A percentile compares a stretch with the other conserved stretches of the same genome.
These are phyloP conservation scores for Watsonalla cultraria DNA, from an alignment of 2,888 invertebrate species.

Conservation along the genomic window DNA sequence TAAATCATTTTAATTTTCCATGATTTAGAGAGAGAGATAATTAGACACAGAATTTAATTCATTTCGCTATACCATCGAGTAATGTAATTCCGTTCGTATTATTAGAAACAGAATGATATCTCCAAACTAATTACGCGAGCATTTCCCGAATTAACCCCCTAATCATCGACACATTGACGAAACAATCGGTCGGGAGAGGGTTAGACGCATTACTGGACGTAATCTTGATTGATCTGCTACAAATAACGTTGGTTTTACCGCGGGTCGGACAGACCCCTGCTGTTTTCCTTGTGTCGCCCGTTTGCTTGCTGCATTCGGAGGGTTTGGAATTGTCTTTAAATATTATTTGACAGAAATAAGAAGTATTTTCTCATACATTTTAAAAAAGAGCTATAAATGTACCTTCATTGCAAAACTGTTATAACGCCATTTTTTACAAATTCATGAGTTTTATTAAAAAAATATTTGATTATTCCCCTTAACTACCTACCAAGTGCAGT, in stretches of 20 bases:
- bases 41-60: too few relatives aligned
- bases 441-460: background rate
- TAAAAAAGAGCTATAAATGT: too few relatives aligned
- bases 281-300: slow-evolving; percentile 31
- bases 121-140: slow-evolving; percentile 36
- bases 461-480: background rate
- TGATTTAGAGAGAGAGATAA: too few relatives aligned
- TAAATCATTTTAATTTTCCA: too few relatives aligned
- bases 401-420: too few relatives aligned
- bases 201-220: slow-evolving; percentile 60
- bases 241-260: slow-evolving; percentile 60
- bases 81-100: background rate
- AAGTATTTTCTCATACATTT: background rate
- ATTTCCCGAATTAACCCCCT: slow-evolving; percentile 46
- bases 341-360: background rate
- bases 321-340: slow-evolving; percentile 45
- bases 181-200: slow-evolving; percentile 65
- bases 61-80: too few relatives aligned
- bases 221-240: slow-evolving; percentile 76
- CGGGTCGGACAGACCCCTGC: slow-evolving; percentile 40
- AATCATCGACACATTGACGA: slow-evolving; percentile 67
- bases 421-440: too few relatives aligned
- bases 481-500: background rate
- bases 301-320: slow-evolving; percentile 14
- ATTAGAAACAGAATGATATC: background rate